These are phyloP conservation scores for Rhogogaster chlorosoma DNA, from an alignment of 2,888 invertebrate species.

Conservation along the genomic window DNA sequence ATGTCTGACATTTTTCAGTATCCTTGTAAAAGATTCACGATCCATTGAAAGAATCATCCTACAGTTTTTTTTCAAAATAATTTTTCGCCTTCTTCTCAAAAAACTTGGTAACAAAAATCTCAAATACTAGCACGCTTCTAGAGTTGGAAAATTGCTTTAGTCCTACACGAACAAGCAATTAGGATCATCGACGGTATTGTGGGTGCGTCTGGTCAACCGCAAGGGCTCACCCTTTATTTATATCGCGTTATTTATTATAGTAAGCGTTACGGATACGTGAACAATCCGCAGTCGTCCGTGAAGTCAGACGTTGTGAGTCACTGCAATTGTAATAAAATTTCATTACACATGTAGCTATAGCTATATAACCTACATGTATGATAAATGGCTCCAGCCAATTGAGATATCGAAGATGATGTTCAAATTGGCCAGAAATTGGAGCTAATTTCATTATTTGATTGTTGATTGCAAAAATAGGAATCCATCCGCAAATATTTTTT, in stretches of 20 bases:
- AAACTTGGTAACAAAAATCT: background rate
- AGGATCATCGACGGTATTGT: background rate
- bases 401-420: background rate
- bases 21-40: no score
- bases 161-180: background rate
- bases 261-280: conserved; percentile 9
- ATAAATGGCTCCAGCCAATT: background rate
- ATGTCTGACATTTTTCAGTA: background rate
- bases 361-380: no score
- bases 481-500: background rate
- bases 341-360: no score
- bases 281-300: conserved; percentile 10
- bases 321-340: background rate
- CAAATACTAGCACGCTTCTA: background rate
- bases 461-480: background rate
- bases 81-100: no score
- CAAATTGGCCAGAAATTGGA: background rate
- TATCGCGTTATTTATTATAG: background rate
- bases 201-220: background rate
- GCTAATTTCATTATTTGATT: background rate
- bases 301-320: conserved; percentile 18
- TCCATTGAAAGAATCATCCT: no score
- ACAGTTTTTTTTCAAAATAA: no score
- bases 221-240: conserved; percentile 15
- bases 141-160: background rate